Evolutionary conservation across 2,888 invertebrate genomes (phyloP).

Genomic region (Hedychridium roseum): DNA sequence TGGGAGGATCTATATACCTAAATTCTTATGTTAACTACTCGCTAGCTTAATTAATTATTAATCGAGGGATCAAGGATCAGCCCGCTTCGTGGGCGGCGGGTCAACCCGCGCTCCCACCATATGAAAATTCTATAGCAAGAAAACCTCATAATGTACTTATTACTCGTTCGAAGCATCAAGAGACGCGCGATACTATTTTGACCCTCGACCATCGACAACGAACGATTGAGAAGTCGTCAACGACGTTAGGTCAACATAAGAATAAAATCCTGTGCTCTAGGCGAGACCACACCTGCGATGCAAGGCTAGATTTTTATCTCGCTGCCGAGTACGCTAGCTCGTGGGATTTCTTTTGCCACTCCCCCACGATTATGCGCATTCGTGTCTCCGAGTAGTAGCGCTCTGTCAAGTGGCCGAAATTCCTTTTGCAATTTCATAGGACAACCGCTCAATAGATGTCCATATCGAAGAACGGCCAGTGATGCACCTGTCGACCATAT

Average conservation of each 20-base stretch:
- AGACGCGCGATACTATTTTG: no score
- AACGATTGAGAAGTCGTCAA: slow-evolving; percentile 46
- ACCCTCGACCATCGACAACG: no score
- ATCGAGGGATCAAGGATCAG: slow-evolving; percentile 28
- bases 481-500: no score
- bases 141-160: no score
- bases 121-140: no score
- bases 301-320: slow-evolving; percentile 55
- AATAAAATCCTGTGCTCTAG: slow-evolving; percentile 7
- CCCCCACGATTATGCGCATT: slow-evolving; percentile 14
- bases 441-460: no score
- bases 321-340: slow-evolving; percentile 17
- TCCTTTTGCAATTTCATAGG: no score
- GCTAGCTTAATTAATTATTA: slow-evolving; percentile 32
- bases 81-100: no score
- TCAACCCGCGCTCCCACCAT: no score
- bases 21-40: slow-evolving; percentile 29
- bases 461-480: no score
- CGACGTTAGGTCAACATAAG: slow-evolving; percentile 18
- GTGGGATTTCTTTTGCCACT: slow-evolving; percentile 27
- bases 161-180: no score
- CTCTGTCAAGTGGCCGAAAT: not conserved
- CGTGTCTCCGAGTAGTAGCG: not conserved
- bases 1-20: slow-evolving; percentile 33
- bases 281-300: slow-evolving; percentile 49